Conservation (phyloP, 2,888 invertebrate genomes). For the Lithosia quadra region DNA sequence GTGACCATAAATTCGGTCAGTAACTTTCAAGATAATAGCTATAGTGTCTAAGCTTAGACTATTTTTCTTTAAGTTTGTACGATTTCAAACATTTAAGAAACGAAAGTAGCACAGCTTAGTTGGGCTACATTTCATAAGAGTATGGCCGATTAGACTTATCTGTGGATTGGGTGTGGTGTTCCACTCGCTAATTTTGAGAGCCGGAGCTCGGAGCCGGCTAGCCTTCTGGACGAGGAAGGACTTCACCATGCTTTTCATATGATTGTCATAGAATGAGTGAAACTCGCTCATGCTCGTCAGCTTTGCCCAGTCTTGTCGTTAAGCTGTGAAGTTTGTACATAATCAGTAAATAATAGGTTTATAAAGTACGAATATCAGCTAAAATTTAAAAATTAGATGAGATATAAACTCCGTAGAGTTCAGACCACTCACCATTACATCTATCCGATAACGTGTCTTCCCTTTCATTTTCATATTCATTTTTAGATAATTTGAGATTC, state of each 20-base stretch:
- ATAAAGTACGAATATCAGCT: constrained; percentile 1
- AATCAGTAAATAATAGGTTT: constrained; percentile 51
- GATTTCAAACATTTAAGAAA: background rate
- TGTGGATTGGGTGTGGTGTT: constrained; percentile 61
- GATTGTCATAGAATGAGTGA: constrained; percentile 57
- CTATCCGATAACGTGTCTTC: constrained; percentile 43
- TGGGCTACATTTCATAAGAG: constrained; percentile 37
- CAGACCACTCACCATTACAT: constrained; percentile 44
- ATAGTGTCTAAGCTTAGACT: background rate
- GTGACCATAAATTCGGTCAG: background rate
- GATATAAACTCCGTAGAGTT: constrained; percentile 2
- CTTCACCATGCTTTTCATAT: constrained; percentile 61
- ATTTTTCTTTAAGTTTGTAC: background rate
- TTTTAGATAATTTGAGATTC: constrained; percentile 3
- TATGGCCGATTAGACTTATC: constrained; percentile 65
- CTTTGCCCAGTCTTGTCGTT: constrained; percentile 67
- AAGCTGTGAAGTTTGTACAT: constrained; percentile 77
- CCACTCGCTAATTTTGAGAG: constrained; percentile 60
- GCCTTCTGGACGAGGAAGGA: constrained; percentile 65
- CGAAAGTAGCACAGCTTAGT: constrained; percentile 8
- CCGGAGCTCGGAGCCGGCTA: constrained; percentile 61
- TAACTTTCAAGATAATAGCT: background rate
- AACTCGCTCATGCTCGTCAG: constrained; percentile 57
- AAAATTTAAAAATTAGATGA: background rate
- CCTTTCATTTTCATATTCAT: constrained; percentile 10